Evolutionary conservation across 2,797 vertebrate species (phyloP).

Genomic region (Moxostoma hubbsi): DNA sequence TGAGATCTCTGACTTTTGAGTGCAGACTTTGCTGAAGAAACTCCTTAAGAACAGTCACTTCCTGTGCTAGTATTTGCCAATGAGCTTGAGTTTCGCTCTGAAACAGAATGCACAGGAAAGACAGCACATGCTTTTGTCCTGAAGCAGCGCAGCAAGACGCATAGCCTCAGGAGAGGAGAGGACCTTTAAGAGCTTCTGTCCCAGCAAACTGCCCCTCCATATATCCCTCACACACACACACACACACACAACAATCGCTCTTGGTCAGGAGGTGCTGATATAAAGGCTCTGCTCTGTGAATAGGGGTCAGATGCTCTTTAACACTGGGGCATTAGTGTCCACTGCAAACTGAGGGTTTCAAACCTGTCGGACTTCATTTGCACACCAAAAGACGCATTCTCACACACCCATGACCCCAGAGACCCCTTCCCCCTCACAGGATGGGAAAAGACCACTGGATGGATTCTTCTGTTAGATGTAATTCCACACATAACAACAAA

Average conservation of each 20-base stretch:
- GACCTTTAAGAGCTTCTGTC: constrained; percentile 3
- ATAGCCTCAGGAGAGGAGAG: constrained; percentile 68
- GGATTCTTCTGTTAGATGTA: constrained; percentile 40
- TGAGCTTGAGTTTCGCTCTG: neutral
- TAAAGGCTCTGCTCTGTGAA: constrained; percentile 92
- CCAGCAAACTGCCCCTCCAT: neutral
- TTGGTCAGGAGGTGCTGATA: constrained; percentile 88
- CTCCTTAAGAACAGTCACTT: constrained; percentile 41
- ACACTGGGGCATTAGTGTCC: constrained; percentile 83
- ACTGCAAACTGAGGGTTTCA: constrained; percentile 90
- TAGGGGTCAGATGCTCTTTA: constrained; percentile 97
- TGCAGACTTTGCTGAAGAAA: neutral
- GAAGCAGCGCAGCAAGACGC: constrained; percentile 80
- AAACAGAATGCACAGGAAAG: constrained; percentile 45
- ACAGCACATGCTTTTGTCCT: constrained; percentile 77
- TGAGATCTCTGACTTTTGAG: too few relatives aligned
- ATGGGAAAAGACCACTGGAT: neutral
- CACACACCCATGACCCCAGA: constrained; percentile 79
- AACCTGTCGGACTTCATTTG: constrained; percentile 92
- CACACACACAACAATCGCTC: constrained; percentile 75
- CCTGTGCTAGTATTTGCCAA: neutral
- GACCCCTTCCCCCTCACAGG: constrained; percentile 37
- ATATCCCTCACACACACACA: constrained; percentile 65
- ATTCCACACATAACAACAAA: too few relatives aligned
- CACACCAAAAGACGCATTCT: constrained; percentile 94